phyloP scores from a whole-genome alignment of 2,888 invertebrate genomes.

The Lamproptera curius region DNA sequence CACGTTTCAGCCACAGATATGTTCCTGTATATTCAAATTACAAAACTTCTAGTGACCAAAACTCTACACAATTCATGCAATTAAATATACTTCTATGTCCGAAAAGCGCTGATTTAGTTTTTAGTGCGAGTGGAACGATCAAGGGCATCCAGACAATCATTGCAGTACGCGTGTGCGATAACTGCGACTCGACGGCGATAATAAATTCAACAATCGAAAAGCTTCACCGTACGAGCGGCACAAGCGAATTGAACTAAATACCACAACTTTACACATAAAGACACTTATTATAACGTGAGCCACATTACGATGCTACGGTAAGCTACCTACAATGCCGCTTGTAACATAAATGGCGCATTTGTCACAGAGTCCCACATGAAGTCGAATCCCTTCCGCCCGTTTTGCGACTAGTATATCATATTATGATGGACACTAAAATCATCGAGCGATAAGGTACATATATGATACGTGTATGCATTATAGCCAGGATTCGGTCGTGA shows the following conservation, averaged over 20 bases:
- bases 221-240: conserved; percentile 11
- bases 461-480: background rate
- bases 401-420: conserved; percentile 6
- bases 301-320: conserved; percentile 5
- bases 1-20: background rate
- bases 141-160: too few species aligned
- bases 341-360: conserved; percentile 1
- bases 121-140: conserved; percentile 4
- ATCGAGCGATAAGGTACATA: conserved; percentile 7
- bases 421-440: conserved; percentile 10
- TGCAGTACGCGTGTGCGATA: background rate
- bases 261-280: conserved; percentile 17
- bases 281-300: conserved; percentile 18
- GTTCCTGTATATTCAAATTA: conserved; percentile 3
- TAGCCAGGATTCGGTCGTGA: conserved; percentile 23
- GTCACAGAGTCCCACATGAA: conserved; percentile 3
- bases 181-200: conserved; percentile 4
- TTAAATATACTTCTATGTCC: background rate
- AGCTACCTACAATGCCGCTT: conserved; percentile 5
- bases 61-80: background rate
- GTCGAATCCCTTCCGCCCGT: conserved; percentile 9
- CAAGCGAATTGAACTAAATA: conserved; percentile 15
- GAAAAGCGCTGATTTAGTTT: background rate
- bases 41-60: background rate
- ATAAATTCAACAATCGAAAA: conserved; percentile 8